Base-by-base conservation (phyloP, 2,113 vertebrate species). In the Apodemus speciosus region DNA sequence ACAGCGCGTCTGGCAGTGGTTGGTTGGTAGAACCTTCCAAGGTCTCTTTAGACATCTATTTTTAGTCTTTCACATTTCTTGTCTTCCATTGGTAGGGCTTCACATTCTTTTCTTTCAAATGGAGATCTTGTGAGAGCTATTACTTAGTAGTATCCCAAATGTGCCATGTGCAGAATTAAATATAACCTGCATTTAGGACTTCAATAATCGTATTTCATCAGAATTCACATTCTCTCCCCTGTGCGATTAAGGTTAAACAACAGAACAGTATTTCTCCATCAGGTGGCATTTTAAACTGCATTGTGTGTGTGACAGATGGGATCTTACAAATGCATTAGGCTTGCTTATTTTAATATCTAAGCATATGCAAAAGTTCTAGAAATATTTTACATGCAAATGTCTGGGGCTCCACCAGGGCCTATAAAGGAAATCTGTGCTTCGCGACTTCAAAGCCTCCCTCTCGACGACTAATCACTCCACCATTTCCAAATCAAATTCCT, bases 401-500 rank as follows among this genome's bases (percentile, higher is more conserved):
- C 88, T 95, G 83, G 62, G 56, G 25, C 94, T 97, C 91, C 79
- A 71, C 87, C 81, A 95, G 80, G 76, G 46, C 85, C 90, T 77
- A 83, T 96, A 95, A 96, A 95, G 94, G 95, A 95, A 96, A 96
- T 93, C 89, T 77, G 77, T 88, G 90, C 85, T 93, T 93, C 92
- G 90, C 58, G 72, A 94, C 95, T 97, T 97, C 92, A 97, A 95
- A 96, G 95, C 81, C 81, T 88, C 81, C 35, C 89, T 96, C 93
- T 96, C 62, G 9, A 95, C 97, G 95, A 60, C 96, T 96, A 96
- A 97, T 97, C 91, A 96, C 91, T 92, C 95, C 71, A 92, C 96
- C 97, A 98, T 97, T 97, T 98, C 97, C 95, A 97, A 97, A 97
- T 97, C 92, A 89, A 85, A 97, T 96, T 95, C 96, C 90, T 97